phyloP scores from a whole-genome alignment of 2,888 invertebrate genomes.

The Cabera pusaria region DNA sequence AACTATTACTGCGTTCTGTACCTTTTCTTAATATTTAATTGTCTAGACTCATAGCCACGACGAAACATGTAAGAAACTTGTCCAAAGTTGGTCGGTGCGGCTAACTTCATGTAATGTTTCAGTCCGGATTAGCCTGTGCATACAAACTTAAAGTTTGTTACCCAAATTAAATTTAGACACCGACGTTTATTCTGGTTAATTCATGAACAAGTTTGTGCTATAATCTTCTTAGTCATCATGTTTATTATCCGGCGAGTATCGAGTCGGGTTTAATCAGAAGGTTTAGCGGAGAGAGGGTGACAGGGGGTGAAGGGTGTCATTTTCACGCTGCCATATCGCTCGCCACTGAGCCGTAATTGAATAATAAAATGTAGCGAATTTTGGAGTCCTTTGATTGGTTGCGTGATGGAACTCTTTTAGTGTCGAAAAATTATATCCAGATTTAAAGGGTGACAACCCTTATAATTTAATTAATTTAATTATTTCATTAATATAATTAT shows the following conservation, averaged over 20 bases:
- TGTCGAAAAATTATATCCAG: conserved; percentile 7
- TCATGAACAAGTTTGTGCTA: conserved; percentile 52
- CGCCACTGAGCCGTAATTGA: conserved; percentile 63
- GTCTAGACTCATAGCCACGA: not conserved
- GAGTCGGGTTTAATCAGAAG: conserved; percentile 45
- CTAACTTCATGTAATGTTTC: conserved; percentile 19
- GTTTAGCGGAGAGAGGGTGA: conserved; percentile 37
- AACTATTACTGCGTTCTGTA: no score
- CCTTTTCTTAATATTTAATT: no score
- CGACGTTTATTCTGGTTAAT: conserved; percentile 59
- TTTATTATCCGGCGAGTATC: conserved; percentile 54
- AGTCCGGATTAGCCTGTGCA: conserved; percentile 38
- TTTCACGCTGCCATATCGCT: conserved; percentile 66
- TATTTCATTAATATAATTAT: no score
- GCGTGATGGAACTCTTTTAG: conserved; percentile 35
- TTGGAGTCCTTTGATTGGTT: conserved; percentile 56
- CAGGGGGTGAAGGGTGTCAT: conserved; percentile 53
- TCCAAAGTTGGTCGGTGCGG: conserved; percentile 13
- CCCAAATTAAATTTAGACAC: conserved; percentile 64
- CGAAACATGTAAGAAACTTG: conserved; percentile 13
- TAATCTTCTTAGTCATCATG: conserved; percentile 58
- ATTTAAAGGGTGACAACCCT: not conserved
- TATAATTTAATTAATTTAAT: no score
- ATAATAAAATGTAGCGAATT: conserved; percentile 68
- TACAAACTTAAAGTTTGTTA: conserved; percentile 48